Percentiles rank a stretch among this genome's conserved stretches.
Conservation (phyloP, 2,797 vertebrate genomes). For the Fringilla coelebs region DNA sequence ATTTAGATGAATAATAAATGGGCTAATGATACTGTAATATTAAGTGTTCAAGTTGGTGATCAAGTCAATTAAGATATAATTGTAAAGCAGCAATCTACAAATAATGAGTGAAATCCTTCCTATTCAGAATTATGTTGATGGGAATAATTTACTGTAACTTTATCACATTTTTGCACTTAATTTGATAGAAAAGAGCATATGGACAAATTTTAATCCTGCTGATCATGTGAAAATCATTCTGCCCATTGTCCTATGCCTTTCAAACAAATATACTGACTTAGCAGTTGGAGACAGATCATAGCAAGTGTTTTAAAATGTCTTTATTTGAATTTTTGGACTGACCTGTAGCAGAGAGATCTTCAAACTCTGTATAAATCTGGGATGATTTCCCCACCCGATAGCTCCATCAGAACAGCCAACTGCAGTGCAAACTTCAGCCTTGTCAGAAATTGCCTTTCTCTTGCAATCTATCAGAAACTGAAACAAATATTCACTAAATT, state of each 20-base stretch:
- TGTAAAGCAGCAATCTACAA: constrained; percentile 60
- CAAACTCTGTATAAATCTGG: background rate
- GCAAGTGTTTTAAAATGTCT: background rate
- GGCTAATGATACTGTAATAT: constrained; percentile 70
- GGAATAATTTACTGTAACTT: background rate
- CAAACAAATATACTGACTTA: background rate
- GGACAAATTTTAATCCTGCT: background rate
- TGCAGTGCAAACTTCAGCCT: background rate
- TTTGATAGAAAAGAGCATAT: constrained; percentile 2
- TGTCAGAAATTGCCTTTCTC: background rate
- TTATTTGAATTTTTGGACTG: background rate
- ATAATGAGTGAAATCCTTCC: constrained; percentile 39
- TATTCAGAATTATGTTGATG: constrained; percentile 24
- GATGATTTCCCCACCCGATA: background rate
- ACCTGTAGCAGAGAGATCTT: background rate
- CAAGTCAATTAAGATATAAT: constrained; percentile 74
- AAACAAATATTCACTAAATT: background rate
- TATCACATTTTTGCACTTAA: background rate
- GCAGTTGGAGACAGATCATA: background rate
- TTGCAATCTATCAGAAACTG: background rate
- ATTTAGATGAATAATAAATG: constrained; percentile 72
- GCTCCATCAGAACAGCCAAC: background rate
- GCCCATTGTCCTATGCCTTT: background rate
- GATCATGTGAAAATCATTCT: background rate
- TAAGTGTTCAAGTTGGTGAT: constrained; percentile 71